A percentile compares a stretch with the other conserved stretches of the same genome.
phyloP scores from a whole-genome alignment of 1,140 invertebrate species.

The Bombus picipes region DNA sequence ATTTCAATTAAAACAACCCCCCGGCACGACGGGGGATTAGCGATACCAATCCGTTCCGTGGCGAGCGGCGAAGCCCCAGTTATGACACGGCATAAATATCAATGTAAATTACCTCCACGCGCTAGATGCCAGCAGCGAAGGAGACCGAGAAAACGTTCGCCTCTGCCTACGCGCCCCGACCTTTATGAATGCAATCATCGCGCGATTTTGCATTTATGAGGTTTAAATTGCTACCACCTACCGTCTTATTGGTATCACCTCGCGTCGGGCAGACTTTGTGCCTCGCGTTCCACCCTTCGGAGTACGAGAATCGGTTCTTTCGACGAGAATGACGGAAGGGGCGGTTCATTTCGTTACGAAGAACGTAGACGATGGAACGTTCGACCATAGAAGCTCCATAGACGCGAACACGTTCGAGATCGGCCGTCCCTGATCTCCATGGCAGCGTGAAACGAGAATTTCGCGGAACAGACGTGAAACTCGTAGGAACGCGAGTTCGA shows the following conservation, averaged over 20 bases:
- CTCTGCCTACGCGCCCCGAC: slow-evolving; percentile 54
- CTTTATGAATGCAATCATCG: slow-evolving; percentile 81
- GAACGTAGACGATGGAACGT: background rate
- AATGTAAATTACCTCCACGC: slow-evolving; percentile 80
- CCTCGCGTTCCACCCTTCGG: background rate
- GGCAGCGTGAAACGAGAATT: slow-evolving; percentile 7
- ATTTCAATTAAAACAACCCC: slow-evolving; percentile 84
- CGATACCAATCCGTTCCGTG: slow-evolving; percentile 80
- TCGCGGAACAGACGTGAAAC: background rate
- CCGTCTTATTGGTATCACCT: slow-evolving; percentile 42
- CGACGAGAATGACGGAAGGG: background rate
- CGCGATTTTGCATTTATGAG: slow-evolving; percentile 80
- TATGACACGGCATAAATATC: slow-evolving; percentile 83
- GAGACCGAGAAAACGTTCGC: slow-evolving; percentile 69
- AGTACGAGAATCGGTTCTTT: background rate
- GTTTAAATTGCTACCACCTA: slow-evolving; percentile 75
- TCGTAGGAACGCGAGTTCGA: background rate
- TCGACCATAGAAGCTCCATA: background rate
- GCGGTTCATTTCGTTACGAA: background rate
- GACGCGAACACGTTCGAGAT: background rate
- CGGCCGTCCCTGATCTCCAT: slow-evolving; percentile 1
- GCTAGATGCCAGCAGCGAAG: slow-evolving; percentile 55
- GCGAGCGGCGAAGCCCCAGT: slow-evolving; percentile 68
- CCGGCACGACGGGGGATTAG: slow-evolving; percentile 80
- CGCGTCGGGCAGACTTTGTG: background rate